Conservation (phyloP, 2,888 invertebrate species). For the Epinotia demarniana region DNA sequence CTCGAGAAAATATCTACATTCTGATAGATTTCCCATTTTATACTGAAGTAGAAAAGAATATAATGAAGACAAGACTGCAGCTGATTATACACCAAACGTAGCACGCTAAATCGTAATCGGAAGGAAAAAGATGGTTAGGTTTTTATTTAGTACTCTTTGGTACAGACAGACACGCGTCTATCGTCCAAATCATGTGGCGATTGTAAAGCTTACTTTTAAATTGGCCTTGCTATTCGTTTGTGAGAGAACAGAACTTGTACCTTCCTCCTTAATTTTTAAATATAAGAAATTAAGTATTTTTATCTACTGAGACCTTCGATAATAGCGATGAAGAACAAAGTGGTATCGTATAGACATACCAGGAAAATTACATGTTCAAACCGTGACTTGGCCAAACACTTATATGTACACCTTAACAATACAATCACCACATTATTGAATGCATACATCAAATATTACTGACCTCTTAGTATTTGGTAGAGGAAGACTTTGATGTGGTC, state of each 20-base stretch:
- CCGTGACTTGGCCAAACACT: too few relatives aligned
- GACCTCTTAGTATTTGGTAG: slow-evolving; percentile 99
- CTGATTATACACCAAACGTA: not conserved
- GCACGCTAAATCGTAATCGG: too few relatives aligned
- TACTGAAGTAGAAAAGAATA: not conserved
- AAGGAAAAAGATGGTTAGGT: not conserved
- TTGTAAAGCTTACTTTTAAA: not conserved
- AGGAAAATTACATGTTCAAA: too few relatives aligned
- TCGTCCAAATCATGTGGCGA: not conserved
- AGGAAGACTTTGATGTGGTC: slow-evolving; percentile 99
- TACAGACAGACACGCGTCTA: not conserved
- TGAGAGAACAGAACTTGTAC: too few relatives aligned
- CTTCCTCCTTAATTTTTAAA: too few relatives aligned
- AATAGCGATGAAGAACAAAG: too few relatives aligned
- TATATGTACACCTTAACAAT: too few relatives aligned
- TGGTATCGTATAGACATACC: too few relatives aligned
- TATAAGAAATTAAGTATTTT: too few relatives aligned
- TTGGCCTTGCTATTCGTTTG: not conserved
- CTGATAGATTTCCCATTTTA: not conserved
- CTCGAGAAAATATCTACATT: too few relatives aligned
- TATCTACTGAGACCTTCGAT: too few relatives aligned
- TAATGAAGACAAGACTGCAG: not conserved
- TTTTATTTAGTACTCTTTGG: not conserved
- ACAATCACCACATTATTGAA: not conserved
- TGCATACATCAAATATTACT: slow-evolving; percentile 64